Evolutionary conservation across 2,888 invertebrate genomes (phyloP).

Genomic region (Drepana falcataria): DNA sequence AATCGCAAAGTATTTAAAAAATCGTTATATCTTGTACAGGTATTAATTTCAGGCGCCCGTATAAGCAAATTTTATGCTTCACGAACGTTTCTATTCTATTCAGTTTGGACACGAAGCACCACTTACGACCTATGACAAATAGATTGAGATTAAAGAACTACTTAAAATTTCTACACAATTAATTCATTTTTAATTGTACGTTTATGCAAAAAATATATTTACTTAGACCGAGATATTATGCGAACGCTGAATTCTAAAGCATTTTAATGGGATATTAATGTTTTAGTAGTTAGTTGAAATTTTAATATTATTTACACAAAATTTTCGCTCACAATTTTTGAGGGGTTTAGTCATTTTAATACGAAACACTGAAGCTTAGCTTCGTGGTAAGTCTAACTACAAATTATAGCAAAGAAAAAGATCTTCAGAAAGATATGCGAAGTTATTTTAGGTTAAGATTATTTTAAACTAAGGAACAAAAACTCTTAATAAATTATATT

Average conservation of each 20-base stretch:
- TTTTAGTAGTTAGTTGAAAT: no score
- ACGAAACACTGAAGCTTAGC: neutral
- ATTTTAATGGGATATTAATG: no score
- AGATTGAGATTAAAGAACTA: no score
- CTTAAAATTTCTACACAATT: no score
- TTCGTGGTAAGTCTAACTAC: constrained; percentile 21
- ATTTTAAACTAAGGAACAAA: constrained; percentile 22
- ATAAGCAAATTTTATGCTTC: neutral
- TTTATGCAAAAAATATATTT: no score
- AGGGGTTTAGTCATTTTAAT: neutral
- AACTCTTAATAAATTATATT: constrained; percentile 24
- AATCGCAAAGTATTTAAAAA: no score
- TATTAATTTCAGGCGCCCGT: neutral
- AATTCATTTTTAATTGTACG: no score
- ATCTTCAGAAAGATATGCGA: constrained; percentile 12
- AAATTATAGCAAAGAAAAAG: constrained; percentile 24
- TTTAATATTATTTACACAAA: no score
- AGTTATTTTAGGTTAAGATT: constrained; percentile 16
- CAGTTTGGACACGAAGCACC: neutral
- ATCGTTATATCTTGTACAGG: neutral
- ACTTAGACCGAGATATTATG: no score
- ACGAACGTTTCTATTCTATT: neutral
- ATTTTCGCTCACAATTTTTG: no score
- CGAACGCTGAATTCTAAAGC: no score
- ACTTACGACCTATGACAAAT: neutral